A percentile compares a stretch with the other conserved stretches of the same genome.
Conservation (phyloP, 2,113 vertebrate genomes). For the Hippocampus mohnikei region DNA sequence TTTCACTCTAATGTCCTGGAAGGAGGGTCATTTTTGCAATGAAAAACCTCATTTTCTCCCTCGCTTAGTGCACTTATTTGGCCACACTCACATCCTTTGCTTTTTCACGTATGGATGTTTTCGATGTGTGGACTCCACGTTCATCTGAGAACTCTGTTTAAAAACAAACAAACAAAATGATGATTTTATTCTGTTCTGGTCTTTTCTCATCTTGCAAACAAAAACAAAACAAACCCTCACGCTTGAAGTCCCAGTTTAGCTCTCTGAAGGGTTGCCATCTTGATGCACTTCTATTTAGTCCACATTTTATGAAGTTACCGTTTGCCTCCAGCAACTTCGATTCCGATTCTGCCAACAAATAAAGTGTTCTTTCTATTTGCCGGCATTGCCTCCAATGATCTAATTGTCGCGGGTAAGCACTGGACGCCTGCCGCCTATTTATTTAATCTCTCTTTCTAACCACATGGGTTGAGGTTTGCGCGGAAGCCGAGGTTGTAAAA, state of each 20-base stretch:
- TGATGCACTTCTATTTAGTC: constrained; percentile 45
- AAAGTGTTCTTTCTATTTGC: constrained; percentile 51
- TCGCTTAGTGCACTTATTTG: constrained; percentile 74
- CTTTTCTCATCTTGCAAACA: constrained; percentile 46
- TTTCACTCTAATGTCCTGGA: constrained; percentile 76
- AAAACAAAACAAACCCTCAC: constrained; percentile 34
- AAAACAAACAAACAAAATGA: constrained; percentile 51
- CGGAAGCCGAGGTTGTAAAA: constrained; percentile 18
- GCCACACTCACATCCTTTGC: constrained; percentile 69
- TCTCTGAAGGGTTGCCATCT: constrained; percentile 36
- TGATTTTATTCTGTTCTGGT: constrained; percentile 73
- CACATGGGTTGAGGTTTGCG: constrained; percentile 54
- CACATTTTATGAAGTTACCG: constrained; percentile 61
- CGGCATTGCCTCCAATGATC: constrained; percentile 47
- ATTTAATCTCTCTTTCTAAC: constrained; percentile 44
- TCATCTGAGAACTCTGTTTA: constrained; percentile 64
- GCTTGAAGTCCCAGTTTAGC: constrained; percentile 12
- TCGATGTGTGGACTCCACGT: constrained; percentile 68
- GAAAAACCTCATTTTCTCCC: constrained; percentile 78
- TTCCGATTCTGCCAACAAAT: constrained; percentile 52
- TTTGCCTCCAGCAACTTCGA: constrained; percentile 50
- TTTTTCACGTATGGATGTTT: constrained; percentile 76
- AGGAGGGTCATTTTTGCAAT: constrained; percentile 67
- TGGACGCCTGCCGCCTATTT: constrained; percentile 55
- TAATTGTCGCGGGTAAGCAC: constrained; percentile 53